Base-by-base conservation (phyloP, 2,113 vertebrate genomes). In the Procavia capensis region DNA sequence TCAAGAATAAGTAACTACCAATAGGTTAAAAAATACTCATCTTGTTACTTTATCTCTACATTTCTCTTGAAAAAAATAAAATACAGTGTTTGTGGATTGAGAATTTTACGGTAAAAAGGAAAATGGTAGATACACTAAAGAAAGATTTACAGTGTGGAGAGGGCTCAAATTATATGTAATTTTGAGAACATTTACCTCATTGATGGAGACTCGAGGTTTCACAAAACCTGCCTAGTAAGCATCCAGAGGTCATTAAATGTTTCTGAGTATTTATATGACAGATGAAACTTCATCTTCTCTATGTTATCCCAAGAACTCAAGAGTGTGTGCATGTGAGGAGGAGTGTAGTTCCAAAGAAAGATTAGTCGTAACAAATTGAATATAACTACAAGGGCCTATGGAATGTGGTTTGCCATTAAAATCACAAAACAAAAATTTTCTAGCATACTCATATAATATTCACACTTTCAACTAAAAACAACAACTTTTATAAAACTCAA, bases 401-500 rank as follows among this genome's bases (percentile, higher is more conserved):
- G 45, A 94, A 50, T 50, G 29, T 79, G 45, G 24, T 4, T 78
- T 64, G 47, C 66, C n/a, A 54, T 63, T 41, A 36, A 85, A 85
- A 43, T 63, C 22, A 91, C 43, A 16, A 29, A 80, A 64, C n/a
- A 76, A 70, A 68, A 14, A 14, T n/a, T 68, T 68, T 16, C 64
- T 14, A 34, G 6, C 10, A 41, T 8, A 25, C 14, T 66, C 22
- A 64, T 64, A 63, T 76, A 84, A 85, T 63, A 85, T 19, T 64
- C 20, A 47, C 24, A 45, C 14, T 27, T 34, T 54, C 47, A 50
- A 85, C 34, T 31, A 34, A 5, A 27, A 34, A 86, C 90, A 85
- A 83, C 34, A 84, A 88, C 43, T 96, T 87, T 24, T 25, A 41
- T 76, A 47, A 72, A 84, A 85, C 47, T 47, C 41, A 72, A 83